Evolutionary conservation across 2,797 vertebrate species (phyloP), one percentile per base, ranked within the genome.

Genomic region (Centroberyx gerrardi): DNA sequence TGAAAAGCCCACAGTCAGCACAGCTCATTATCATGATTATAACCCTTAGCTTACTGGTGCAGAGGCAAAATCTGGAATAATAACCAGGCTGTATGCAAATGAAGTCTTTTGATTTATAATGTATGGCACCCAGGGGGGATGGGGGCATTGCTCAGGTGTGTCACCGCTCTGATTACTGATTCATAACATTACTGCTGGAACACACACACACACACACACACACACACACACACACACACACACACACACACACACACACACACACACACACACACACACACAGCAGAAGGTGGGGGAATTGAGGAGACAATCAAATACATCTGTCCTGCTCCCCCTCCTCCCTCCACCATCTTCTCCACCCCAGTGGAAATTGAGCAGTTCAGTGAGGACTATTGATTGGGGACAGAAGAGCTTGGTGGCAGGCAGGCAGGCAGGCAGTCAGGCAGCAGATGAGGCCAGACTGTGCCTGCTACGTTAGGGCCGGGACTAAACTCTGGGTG

Each of bases 41-140:
- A 93, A 94, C 88, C 91, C 93, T 86, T 84, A 90, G 88, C 87
- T 93, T 87, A 85, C 92, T 90, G 90, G 89, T 88, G 90, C 85
- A 84, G 93, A 90, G 86, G 88, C 89, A 91, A 90, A 92, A 84
- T 93, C 79, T 86, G 86, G 90, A 94, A 95, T 95, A 95, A 95
- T 94, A 94, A 94, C 91, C 92, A 94, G 91, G 82, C 88, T 88
- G 87, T 93, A 95, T 95, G 94, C 94, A 95, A 95, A 95, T 95
- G 69, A 74, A 82, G 88, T 88, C 92, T 93, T 95, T 95, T 95
- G 95, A 95, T 96, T 95, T 95, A 95, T 96, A 95, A 95, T 96
- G 93, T 94, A 95, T 95, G 93, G 92, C 93, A 94, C 94, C 94
- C 93, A 85, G 86, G 93, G 94, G 95, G 93, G 88, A 88, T 84